phyloP scores from a whole-genome alignment of 2,797 vertebrate genomes.

The Micrastur ruficollis region DNA sequence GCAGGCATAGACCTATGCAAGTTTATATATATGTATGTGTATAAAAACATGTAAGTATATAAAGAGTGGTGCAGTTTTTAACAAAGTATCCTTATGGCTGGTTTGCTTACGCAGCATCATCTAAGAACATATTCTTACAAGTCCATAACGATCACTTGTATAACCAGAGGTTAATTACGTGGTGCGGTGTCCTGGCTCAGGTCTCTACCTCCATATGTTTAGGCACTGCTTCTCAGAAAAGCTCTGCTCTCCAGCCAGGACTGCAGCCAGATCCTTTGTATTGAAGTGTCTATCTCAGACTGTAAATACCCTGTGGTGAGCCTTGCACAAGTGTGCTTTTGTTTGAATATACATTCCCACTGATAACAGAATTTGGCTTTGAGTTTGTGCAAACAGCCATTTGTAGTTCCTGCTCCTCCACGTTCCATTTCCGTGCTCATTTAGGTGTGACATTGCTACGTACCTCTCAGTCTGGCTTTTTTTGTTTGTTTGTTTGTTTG shows the following conservation, averaged over 20 bases:
- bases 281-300: not conserved
- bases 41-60: not conserved
- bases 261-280: not conserved
- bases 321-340: not conserved
- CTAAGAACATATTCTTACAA: not conserved
- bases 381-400: not conserved
- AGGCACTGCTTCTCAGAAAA: not conserved
- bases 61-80: not conserved
- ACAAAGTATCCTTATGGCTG: not conserved
- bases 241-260: not conserved
- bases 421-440: not conserved
- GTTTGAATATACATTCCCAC: not conserved
- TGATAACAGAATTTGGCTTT: conserved; percentile 6
- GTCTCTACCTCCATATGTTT: not conserved
- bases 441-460: not conserved
- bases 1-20: not conserved
- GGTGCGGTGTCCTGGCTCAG: not conserved
- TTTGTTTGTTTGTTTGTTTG: not conserved
- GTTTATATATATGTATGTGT: too few relatives aligned
- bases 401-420: not conserved
- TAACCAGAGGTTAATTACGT: not conserved
- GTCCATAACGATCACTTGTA: not conserved
- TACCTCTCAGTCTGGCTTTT: not conserved
- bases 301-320: not conserved
- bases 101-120: not conserved